Base-by-base conservation (phyloP, 2,797 vertebrate species). In the Crenuchus spilurus region DNA sequence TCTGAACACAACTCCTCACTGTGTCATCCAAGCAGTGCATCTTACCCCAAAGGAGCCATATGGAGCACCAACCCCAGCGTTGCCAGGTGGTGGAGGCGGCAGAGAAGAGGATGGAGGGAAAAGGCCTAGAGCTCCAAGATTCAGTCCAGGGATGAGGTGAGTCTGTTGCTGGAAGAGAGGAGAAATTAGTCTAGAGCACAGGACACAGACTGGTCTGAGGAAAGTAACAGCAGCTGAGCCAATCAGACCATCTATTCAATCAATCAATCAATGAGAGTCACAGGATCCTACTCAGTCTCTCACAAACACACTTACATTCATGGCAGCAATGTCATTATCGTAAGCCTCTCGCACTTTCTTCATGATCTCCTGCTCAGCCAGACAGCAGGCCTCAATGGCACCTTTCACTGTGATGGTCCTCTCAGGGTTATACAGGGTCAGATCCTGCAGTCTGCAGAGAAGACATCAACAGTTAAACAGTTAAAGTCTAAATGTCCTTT, bases 271-370 rank as follows among this genome's bases (percentile, higher is more conserved):
- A n/a, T n/a, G n/a, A n/a, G n/a, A n/a, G 30, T 5, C 11, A 31
- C 52, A 31, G 4, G 26, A 54, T 4, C 5, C 0, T 10, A 18
- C n/a, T 31, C 14, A 51, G 13, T 5, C n/a, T 30, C 22, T 2
- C 10, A 48, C 33, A 22, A 1, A 18, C 4, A 46, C 14, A 73
- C 90, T 91, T 90, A 98, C 96, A 0, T 96, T 97, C 96, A 98
- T 97, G 44, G 96, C 96, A 0, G 96, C 96, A 7, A 98, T 93
- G 22, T 98, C 96, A 0, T 97, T 97, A 84, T 98, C 96, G 0
- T 98, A 97, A 28, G 96, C 96, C 88, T 98, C 96, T 5, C 96
- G 87, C 78, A 98, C 93, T 88, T 97, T 97, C 91, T 96, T 97
- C 94, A 96, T 97, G 88, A 98, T 93, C 87, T 98, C 96, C 79